phyloP scores from a whole-genome alignment of 2,888 invertebrate genomes.

The Xestia rhomboidea region DNA sequence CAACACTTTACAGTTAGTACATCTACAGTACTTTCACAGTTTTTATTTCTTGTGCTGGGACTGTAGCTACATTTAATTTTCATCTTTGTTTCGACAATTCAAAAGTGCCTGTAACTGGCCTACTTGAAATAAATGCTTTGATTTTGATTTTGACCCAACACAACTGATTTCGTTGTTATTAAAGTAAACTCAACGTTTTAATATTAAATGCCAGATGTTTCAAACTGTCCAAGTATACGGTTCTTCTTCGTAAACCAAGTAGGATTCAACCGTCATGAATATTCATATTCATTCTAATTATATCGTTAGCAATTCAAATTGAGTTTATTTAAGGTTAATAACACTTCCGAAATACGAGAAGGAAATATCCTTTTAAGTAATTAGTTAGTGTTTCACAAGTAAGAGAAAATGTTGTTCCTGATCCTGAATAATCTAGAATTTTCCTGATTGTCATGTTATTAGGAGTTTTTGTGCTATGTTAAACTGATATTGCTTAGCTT shows the following conservation, averaged over 20 bases:
- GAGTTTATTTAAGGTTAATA: constrained; percentile 32
- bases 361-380: constrained; percentile 33
- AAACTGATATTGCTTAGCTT: no score
- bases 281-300: constrained; percentile 48
- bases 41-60: no score
- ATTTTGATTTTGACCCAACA: no score
- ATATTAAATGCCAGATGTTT: constrained; percentile 34
- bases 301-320: constrained; percentile 46
- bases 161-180: background rate
- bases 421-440: background rate
- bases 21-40: no score
- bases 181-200: constrained; percentile 4
- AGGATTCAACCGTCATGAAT: constrained; percentile 40
- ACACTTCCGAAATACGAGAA: constrained; percentile 41
- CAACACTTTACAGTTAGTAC: no score
- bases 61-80: no score
- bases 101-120: no score
- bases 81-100: no score
- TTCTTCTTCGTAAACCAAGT: constrained; percentile 39
- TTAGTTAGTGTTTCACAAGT: background rate
- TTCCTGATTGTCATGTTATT: background rate
- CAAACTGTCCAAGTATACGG: constrained; percentile 9
- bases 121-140: no score
- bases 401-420: constrained; percentile 31
- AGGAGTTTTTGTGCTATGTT: no score